These are phyloP conservation scores for Mallotus villosus DNA, from an alignment of 2,797 vertebrate genomes.

Conservation along the genomic window DNA sequence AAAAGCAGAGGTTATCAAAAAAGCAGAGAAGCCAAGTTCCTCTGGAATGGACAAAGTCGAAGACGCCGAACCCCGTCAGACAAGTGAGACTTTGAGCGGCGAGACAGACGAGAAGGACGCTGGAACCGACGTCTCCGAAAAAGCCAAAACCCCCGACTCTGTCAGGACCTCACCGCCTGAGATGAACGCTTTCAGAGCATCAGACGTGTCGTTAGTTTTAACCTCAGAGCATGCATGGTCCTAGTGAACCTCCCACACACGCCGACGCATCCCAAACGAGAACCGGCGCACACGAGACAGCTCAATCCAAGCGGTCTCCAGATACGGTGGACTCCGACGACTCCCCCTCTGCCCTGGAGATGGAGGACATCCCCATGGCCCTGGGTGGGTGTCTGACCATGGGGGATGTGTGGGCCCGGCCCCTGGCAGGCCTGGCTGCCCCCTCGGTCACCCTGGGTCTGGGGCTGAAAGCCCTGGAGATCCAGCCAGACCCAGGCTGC, in stretches of 20 bases:
- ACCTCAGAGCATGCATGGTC: conserved; percentile 56
- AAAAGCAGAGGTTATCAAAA: conserved; percentile 26
- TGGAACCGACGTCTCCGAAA: conserved; percentile 39
- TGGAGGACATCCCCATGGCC: conserved; percentile 80
- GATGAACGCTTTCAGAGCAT: conserved; percentile 38
- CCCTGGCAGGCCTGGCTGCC: conserved; percentile 61
- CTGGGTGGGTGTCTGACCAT: conserved; percentile 67
- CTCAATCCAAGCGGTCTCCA: conserved; percentile 69
- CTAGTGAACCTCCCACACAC: conserved; percentile 68
- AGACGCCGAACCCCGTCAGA: conserved; percentile 20
- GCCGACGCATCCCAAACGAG: conserved; percentile 68
- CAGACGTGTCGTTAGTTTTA: conserved; percentile 45
- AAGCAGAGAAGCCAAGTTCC: conserved; percentile 21
- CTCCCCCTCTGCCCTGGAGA: conserved; percentile 80
- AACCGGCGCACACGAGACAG: conserved; percentile 61
- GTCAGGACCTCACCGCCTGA: conserved; percentile 53
- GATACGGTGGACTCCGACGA: conserved; percentile 78
- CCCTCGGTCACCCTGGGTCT: conserved; percentile 59
- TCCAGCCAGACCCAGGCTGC: conserved; percentile 75
- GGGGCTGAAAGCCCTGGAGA: conserved; percentile 65
- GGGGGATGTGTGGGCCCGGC: conserved; percentile 56
- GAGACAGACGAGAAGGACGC: conserved; percentile 43
- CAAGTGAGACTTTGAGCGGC: conserved; percentile 16
- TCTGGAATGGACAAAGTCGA: conserved; percentile 26
- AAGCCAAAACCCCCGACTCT: conserved; percentile 36